Evolutionary conservation across 2,113 vertebrate genomes (phyloP), one percentile per base, ranked within the genome.

Genomic region (Peucedramus taeniatus): DNA sequence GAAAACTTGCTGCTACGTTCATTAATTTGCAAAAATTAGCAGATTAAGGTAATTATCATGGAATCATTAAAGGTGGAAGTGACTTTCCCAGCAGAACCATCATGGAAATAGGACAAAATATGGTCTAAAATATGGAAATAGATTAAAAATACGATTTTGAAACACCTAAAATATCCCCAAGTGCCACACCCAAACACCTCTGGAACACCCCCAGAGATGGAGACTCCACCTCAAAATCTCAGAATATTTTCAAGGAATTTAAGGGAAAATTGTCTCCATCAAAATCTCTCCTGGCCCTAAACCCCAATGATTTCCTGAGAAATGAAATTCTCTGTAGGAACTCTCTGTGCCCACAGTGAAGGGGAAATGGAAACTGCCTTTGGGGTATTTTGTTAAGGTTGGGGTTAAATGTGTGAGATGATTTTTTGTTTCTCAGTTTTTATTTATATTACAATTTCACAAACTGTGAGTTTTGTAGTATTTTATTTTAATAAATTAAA

Each of bases 291-390:
- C 51, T 2, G 56, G 37, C 14, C 40, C 61, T 79, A 28, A 90
- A 82, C 9, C 1, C 0, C 30, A 39, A 7, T 2, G n/a, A 0
- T 56, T 72, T 83, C 10, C 42, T 64, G 51, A 87, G 53, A 49
- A 78, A 18, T 3, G 3, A 4, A 64, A 78, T 65, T 51, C 3
- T 54, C 60, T 31, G 44, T 1, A 59, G 10, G 18, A 42, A 15
- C 3, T 22, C 23, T 63, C 11, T 9, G 45, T 9, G n/a, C 35
- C 80, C 63, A 65, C 31, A 61, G 11, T 1, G 39, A 72, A 42
- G 47, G 8, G 47, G 61, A 93, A 76, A 70, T 19, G 27, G 56
- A 50, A 64, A 61, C 10, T n/a, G 23, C 19, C 5, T 56, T 33
- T 21, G 53, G 53, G 51, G 8, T 9, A 13, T 21, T 33, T 33